Base-by-base conservation (phyloP, 2,797 vertebrate species). In the Thunnus albacares region DNA sequence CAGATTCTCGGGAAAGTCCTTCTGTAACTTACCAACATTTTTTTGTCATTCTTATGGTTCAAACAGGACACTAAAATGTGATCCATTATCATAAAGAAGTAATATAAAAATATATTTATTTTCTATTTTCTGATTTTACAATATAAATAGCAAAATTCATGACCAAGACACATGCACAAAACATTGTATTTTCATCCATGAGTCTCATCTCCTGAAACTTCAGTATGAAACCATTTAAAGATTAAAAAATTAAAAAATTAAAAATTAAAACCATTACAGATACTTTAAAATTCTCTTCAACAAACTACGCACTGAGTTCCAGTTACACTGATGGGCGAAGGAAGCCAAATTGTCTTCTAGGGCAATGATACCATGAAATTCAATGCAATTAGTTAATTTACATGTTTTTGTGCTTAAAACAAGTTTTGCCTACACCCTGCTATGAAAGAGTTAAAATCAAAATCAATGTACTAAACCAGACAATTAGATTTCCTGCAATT, bases 401-500 rank as follows among this genome's bases (percentile, higher is more conserved):
- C 45, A 63, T 35, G 22, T 72, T 63, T 71, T 33, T 80, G 52
- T 35, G 56, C 13, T 74, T 26, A 8, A 62, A 55, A 67, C 5
- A 52, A 18, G 1, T n/a, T 76, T 75, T 61, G 14, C 17, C 75
- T 33, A 71, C 30, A 52, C 57, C 45, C 14, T 59, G 24, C 3
- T 5, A 52, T n/a, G 17, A 70, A 75, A 65, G 24, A 71, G 66
- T 82, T 80, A 55, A 84, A 89, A 82, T 78, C 22, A 52, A 72
- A 90, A 81, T 77, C 64, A 74, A 63, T 89, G 77, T 65, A 41
- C 57, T 49, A 58, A 80, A 79, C 4, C 69, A 78, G 66, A 74
- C 81, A 80, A 87, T 88, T 78, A 53, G 41, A 90, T 90, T 80
- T 87, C 64, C 57, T 75, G 45, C 78, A 84, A 83, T 90, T 89